Conservation (phyloP, 2,113 vertebrate species). For the Microtus pennsylvanicus region DNA sequence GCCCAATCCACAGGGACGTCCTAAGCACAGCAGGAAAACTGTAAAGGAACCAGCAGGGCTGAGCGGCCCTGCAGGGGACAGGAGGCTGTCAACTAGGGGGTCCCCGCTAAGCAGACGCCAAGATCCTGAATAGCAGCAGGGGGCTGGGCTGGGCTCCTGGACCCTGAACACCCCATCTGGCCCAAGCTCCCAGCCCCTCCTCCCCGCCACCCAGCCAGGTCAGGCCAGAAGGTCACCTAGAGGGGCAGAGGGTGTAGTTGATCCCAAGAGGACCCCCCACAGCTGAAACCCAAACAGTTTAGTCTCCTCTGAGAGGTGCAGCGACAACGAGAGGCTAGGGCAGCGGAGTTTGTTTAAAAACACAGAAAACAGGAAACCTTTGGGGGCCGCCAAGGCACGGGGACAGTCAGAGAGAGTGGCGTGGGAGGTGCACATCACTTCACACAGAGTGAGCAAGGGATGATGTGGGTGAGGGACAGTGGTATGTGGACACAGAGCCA, state of each 20-base stretch:
- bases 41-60: fast-evolving
- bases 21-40: too few species aligned
- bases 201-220: not conserved
- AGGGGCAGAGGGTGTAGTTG: slow-evolving; percentile 26
- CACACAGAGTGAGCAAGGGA: too few species aligned
- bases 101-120: fast-evolving
- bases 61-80: not conserved
- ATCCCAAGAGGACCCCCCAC: slow-evolving; percentile 28
- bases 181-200: not conserved
- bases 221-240: slow-evolving; percentile 28
- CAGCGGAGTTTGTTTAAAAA: not conserved
- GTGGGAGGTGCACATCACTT: not conserved
- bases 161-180: not conserved
- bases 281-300: slow-evolving; percentile 65
- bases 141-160: not conserved
- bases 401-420: fast-evolving
- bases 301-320: not conserved
- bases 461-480: fast-evolving
- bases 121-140: not conserved
- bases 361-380: not conserved
- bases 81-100: too few species aligned
- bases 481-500: fast-evolving
- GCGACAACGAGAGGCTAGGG: fast-evolving
- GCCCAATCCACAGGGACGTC: fast-evolving
- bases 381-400: fast-evolving